phyloP scores from a whole-genome alignment of 2,113 vertebrate species.

The Daubentonia madagascariensis region DNA sequence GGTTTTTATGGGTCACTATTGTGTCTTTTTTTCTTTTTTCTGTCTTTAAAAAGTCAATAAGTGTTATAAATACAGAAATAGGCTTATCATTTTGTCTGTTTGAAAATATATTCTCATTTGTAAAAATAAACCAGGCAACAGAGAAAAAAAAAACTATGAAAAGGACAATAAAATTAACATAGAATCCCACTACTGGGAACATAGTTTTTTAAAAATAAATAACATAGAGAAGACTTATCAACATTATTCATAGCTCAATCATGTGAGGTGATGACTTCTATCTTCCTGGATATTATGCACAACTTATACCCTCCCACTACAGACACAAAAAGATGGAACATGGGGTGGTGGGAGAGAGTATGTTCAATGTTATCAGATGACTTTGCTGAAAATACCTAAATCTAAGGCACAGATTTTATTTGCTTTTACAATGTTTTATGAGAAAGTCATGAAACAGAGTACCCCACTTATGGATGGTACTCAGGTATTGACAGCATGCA shows the following conservation, averaged over 20 bases:
- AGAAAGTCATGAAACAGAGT: background rate
- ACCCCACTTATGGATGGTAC: fast-evolving
- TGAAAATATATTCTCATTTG: background rate
- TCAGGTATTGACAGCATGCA: background rate
- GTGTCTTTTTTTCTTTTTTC: background rate
- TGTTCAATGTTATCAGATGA: background rate
- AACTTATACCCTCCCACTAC: background rate
- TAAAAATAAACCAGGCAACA: background rate
- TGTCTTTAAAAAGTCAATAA: background rate
- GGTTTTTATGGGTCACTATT: background rate
- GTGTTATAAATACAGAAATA: background rate
- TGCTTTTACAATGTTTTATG: background rate
- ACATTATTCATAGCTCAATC: background rate
- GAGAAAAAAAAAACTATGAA: background rate
- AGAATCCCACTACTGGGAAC: background rate
- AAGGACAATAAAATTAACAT: background rate
- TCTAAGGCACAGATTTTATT: background rate
- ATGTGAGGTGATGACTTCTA: too few relatives aligned
- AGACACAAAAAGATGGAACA: background rate
- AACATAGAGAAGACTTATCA: background rate
- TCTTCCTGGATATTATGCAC: background rate
- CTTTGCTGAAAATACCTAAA: background rate
- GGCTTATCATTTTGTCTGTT: background rate
- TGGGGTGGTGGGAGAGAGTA: background rate
- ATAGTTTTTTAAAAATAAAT: background rate